phyloP scores from a whole-genome alignment of 2,797 vertebrate species.

The Pterois miles region DNA sequence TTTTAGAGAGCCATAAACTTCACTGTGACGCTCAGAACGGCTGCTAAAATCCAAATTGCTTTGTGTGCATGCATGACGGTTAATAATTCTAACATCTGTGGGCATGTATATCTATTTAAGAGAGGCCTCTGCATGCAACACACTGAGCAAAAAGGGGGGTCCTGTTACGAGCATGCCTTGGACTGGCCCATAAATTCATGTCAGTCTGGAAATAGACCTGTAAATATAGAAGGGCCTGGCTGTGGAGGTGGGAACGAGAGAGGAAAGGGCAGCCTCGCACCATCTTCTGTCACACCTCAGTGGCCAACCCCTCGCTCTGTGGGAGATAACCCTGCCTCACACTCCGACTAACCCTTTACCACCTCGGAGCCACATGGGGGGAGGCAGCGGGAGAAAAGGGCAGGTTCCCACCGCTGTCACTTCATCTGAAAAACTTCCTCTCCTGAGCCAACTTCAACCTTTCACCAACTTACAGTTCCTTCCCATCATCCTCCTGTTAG shows the following conservation, averaged over 20 bases:
- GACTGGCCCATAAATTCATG: conserved; percentile 72
- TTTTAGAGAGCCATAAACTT: conserved; percentile 15
- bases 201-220: conserved; percentile 79
- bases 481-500: not conserved
- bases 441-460: not conserved
- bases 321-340: conserved; percentile 29
- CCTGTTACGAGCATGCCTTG: conserved; percentile 69
- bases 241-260: conserved; percentile 56
- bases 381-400: conserved; percentile 20
- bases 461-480: not conserved
- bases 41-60: conserved; percentile 4
- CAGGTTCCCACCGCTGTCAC: conserved; percentile 51
- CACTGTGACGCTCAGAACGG: not conserved
- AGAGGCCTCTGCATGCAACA: conserved; percentile 30
- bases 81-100: conserved; percentile 72
- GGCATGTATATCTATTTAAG: conserved; percentile 45
- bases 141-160: conserved; percentile 31
- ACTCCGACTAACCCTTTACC: conserved; percentile 30
- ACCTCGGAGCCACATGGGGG: conserved; percentile 20
- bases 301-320: not conserved
- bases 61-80: conserved; percentile 25
- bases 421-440: conserved; percentile 7
- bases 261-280: conserved; percentile 63
- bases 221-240: conserved; percentile 76
- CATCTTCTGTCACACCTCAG: conserved; percentile 34